Percentiles rank a stretch among this genome's conserved stretches.
phyloP scores from a whole-genome alignment of 2,113 vertebrate genomes.

The Callocephalon fimbriatum region DNA sequence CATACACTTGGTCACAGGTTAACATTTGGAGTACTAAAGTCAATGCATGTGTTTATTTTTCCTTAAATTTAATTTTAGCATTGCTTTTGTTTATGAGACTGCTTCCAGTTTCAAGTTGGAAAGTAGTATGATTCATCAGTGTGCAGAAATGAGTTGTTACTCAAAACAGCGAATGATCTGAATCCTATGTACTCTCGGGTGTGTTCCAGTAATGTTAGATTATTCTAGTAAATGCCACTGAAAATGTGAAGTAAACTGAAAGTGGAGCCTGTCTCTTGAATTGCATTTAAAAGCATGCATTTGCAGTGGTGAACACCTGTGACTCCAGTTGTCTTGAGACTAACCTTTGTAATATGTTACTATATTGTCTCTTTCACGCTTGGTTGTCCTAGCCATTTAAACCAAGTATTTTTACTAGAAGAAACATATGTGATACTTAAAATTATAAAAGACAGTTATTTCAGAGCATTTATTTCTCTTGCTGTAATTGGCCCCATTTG shows the following conservation, averaged over 20 bases:
- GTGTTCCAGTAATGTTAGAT: background rate
- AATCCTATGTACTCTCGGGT: accelerated
- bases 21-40: background rate
- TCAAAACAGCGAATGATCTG: background rate
- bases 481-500: background rate
- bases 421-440: background rate
- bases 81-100: background rate
- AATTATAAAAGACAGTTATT: background rate
- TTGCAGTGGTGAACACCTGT: background rate
- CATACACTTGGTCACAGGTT: background rate
- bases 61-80: background rate
- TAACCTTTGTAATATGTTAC: background rate
- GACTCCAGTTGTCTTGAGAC: background rate
- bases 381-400: background rate
- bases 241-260: background rate
- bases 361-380: background rate
- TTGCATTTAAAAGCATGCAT: background rate
- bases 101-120: background rate
- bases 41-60: background rate
- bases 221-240: background rate
- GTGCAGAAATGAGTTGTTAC: background rate
- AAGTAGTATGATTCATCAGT: background rate
- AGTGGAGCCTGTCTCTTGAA: background rate
- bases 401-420: background rate
- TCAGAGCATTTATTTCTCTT: background rate